Base-by-base conservation (phyloP, 2,113 vertebrate species). In the Grus americana region DNA sequence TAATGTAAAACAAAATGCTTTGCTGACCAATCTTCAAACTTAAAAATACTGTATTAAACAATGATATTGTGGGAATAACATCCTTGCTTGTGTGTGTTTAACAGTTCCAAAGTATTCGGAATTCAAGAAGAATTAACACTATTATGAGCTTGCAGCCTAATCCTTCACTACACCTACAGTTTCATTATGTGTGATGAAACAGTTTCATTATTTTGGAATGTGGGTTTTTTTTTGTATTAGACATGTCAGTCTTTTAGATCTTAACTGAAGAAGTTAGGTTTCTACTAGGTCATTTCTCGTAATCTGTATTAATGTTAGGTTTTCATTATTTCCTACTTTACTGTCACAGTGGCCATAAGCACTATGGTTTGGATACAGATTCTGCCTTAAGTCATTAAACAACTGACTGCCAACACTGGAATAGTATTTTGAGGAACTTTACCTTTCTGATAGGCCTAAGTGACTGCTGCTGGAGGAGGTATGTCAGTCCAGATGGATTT, bases 1-100 rank as follows among this genome's bases (percentile, higher is more conserved):
- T 99, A 98, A 98, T 32, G 59, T 95, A 85, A 84, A 91, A 22
- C 50, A 46, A 76, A 74, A 36, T 86, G n/a, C 24, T 55, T 90
- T 83, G 63, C 15, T 14, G 34, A 50, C 15, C 78, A 40, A 1
- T 46, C 52, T 30, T 47, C 70, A 34, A 22, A 52, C 32, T 47
- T 92, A 42, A 70, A 79, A 91, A 32, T 61, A 10, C 6, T 24
- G 7, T 72, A 9, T 67, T 89, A 34, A 72, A 81, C 85, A 65
- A 6, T 65, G 19, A 9, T 55, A 9, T 67, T 84, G n/a, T 87
- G 30, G 11, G 75, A 88, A 21, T 59, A 30, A 23, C 29, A 29
- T 59, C 20, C 23, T 63, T 81, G 29, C 47, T 34, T 79, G 3
- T 78, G 24, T 74, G 30, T 88, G 10, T 61, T 85, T 74, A 58